Base-by-base conservation (phyloP, 2,797 vertebrate genomes). In the Pogoniulus pusillus region DNA sequence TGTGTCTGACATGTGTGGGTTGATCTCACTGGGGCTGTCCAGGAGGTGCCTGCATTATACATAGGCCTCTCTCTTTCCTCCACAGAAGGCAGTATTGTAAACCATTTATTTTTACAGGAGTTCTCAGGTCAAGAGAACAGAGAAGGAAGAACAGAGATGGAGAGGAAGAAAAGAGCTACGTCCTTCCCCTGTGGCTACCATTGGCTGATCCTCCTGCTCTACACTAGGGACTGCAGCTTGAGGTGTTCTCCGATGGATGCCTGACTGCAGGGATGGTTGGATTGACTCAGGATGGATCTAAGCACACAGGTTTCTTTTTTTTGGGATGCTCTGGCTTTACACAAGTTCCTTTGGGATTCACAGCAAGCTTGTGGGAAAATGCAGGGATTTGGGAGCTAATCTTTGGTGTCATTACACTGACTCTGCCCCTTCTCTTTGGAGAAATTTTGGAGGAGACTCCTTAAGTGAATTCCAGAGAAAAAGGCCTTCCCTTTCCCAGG, bases 191-290 rank as follows among this genome's bases (percentile, higher is more conserved):
- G 6, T 68, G 39, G 37, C 45, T 24, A 55, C 15, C 49, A 39
- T 32, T 18, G 14, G 12, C 27, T 0, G 0, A 54, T 47, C 11
- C 29, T 9, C 23, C 47, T 47, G 12, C 37, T 27, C 30, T 69
- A 32, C 18, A 4, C 35, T 26, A 10, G 7, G 14, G 17, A 2
- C n/a, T 82, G 49, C 32, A 64, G 55, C 35, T 60, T 4, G 8
- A 12, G 5, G 6, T 29, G 8, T 85, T 39, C 39, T 85, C 8
- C 55, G 7, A 10, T 64, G 27, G 17, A 35, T 2, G 7, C 7
- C n/a, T 54, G 37, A 37, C 5, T 0, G 1, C 49, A 32, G 41
- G 2, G 10, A 2, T 4, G 4, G 6, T 16, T 39, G 13, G 3
- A 16, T 14, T 37, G 71, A 41, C 24, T 12, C 11, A 18, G 4